Evolutionary conservation across 2,797 vertebrate genomes (phyloP), one percentile per base, ranked within the genome.

Genomic region (Oceanodroma leucorhoa): DNA sequence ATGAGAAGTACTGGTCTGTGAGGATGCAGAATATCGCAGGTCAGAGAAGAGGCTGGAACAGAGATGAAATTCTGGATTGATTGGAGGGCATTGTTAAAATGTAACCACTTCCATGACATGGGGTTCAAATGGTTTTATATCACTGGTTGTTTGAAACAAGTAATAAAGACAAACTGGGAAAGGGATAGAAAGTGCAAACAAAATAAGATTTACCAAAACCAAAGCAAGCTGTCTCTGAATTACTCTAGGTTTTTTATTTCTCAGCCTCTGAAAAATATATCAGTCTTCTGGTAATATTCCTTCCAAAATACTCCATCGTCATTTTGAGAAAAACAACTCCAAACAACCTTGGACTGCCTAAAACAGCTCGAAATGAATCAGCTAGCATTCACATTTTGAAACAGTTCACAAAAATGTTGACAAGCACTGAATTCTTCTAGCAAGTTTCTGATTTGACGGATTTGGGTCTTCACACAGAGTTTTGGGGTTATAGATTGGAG

Each of bases 311-410:
- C 20, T 94, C 34, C 1, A 1, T 88, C 3, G 2, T 82, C 67
- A 73, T 92, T 92, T n/a, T 80, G 55, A 89, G 55, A 65, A 77
- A 95, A 94, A 86, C 41, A 91, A 53, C 45, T 94, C 34, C n/a
- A 50, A 76, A 81, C 45, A 89, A 87, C 38, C 75, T 94, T 92
- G 55, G 78, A 58, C 67, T 92, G 66, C 92, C 50, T 91, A 84
- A 90, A 92, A 0, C 10, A 79, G 43, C 76, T 94, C 87, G 55
- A 87, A 93, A 87, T 80, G 3, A 86, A 73, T 92, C 77, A 90
- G 38, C 27, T 86, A 64, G 17, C 41, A 69, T 79, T 89, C 77
- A 79, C 21, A 53, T 84, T 95, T 89, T 96, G 73, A 58, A 95
- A 82, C 27, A 84, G 51, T 70, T 96, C 70, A 82, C 55, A 69